These are phyloP conservation scores for Cairina moschata DNA, from an alignment of 2,113 vertebrate genomes.

Conservation along the genomic window DNA sequence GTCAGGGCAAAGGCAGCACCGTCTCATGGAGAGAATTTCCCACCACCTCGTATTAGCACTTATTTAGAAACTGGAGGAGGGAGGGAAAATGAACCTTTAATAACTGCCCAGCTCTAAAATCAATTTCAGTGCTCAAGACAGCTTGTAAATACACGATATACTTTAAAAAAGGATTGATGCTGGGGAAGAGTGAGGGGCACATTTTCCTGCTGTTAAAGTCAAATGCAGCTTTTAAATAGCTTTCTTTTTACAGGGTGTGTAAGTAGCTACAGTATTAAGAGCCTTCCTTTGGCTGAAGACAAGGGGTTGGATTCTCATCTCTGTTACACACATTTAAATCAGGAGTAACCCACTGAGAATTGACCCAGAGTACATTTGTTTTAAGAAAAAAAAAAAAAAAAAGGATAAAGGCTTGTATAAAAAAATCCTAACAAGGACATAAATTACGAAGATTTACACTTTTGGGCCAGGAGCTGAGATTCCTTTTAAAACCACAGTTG, in stretches of 20 bases:
- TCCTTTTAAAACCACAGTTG: conserved; percentile 52
- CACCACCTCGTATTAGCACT: conserved; percentile 14
- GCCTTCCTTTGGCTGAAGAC: background rate
- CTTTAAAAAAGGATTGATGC: conserved; percentile 47
- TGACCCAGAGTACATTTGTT: background rate
- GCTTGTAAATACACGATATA: conserved; percentile 48
- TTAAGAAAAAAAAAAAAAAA: background rate
- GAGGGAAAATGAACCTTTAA: conserved; percentile 51
- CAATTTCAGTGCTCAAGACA: conserved; percentile 33
- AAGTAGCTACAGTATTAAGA: background rate
- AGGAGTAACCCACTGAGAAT: conserved; percentile 11
- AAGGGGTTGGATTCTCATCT: background rate
- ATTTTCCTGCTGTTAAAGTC: conserved; percentile 39
- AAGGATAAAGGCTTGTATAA: background rate
- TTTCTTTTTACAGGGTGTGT: background rate
- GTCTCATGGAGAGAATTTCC: conserved; percentile 19
- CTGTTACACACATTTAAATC: background rate
- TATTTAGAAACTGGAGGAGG: conserved; percentile 33
- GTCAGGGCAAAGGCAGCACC: conserved; percentile 19
- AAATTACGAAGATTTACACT: conserved; percentile 43
- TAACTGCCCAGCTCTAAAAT: conserved; percentile 41
- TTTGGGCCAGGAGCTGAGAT: conserved; percentile 33
- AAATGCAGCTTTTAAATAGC: conserved; percentile 37
- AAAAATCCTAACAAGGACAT: background rate
- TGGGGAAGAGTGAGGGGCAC: conserved; percentile 28